Evolutionary conservation across 2,888 invertebrate genomes (phyloP).

Genomic region (Eupeodes latifasciatus): DNA sequence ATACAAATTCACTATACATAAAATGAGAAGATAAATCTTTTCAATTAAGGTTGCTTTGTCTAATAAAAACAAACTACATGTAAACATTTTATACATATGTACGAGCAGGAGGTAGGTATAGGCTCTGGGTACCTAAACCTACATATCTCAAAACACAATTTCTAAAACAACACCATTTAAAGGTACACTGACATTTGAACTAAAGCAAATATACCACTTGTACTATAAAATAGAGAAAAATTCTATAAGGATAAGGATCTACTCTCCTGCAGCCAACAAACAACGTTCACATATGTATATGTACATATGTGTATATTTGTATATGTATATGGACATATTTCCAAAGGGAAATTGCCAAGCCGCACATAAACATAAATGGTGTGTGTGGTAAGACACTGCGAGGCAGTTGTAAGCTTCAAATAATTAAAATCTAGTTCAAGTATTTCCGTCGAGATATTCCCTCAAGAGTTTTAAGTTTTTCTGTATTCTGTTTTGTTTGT

Average conservation of each 20-base stretch:
- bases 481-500: conserved; percentile 24
- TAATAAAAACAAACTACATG: not conserved
- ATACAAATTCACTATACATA: not conserved
- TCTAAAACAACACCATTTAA: conserved; percentile 11
- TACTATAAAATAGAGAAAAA: conserved; percentile 18
- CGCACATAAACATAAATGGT: conserved; percentile 33
- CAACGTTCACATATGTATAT: too few species aligned
- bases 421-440: conserved; percentile 68
- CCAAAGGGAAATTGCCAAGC: conserved; percentile 39
- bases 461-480: conserved; percentile 28
- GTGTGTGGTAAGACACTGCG: conserved; percentile 29
- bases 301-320: not conserved
- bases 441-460: conserved; percentile 39
- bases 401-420: conserved; percentile 45
- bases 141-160: not conserved
- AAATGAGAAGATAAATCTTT: not conserved
- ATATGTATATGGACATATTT: not conserved
- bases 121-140: not conserved
- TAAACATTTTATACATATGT: too few species aligned
- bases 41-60: not conserved
- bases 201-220: conserved; percentile 15
- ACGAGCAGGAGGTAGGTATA: too few species aligned
- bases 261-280: not conserved
- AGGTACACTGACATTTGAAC: conserved; percentile 36
- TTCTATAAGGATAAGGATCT: conserved; percentile 14